Conservation (phyloP, 2,888 invertebrate species). For the Criorhina ranunculi region DNA sequence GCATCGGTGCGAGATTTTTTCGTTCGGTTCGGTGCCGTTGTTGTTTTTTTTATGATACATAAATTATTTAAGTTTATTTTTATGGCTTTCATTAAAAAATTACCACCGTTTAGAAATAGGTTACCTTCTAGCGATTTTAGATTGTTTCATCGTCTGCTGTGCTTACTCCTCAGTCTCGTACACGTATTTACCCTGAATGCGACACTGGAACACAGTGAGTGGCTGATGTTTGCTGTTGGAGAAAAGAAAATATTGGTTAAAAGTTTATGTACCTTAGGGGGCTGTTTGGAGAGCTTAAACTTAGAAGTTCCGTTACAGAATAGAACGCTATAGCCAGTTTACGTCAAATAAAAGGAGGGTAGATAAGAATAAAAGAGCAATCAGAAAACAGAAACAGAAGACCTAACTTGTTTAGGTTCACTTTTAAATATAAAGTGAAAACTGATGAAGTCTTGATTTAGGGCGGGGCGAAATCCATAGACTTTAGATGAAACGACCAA, state of each 20-base stretch:
- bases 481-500: too few relatives aligned
- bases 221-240: slow-evolving; percentile 29
- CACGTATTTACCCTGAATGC: slow-evolving; percentile 6
- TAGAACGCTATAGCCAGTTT: slow-evolving; percentile 10
- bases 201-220: slow-evolving; percentile 33
- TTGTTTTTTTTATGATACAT: slow-evolving; percentile 54
- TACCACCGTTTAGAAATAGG: slow-evolving; percentile 70
- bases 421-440: too few relatives aligned
- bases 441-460: too few relatives aligned
- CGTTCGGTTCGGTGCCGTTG: slow-evolving; percentile 16
- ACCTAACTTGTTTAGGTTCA: background rate
- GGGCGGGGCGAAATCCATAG: too few relatives aligned
- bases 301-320: background rate
- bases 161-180: background rate
- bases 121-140: slow-evolving; percentile 60
- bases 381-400: background rate
- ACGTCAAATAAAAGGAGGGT: background rate
- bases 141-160: slow-evolving; percentile 41
- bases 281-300: slow-evolving; percentile 1
- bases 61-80: slow-evolving; percentile 65
- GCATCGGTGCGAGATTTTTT: slow-evolving; percentile 17
- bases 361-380: background rate
- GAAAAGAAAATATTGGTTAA: background rate
- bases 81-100: slow-evolving; percentile 67
- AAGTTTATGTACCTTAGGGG: slow-evolving; percentile 15